Base-by-base conservation (phyloP, 1,140 invertebrate genomes). In the Polypedilum vanderplanki region DNA sequence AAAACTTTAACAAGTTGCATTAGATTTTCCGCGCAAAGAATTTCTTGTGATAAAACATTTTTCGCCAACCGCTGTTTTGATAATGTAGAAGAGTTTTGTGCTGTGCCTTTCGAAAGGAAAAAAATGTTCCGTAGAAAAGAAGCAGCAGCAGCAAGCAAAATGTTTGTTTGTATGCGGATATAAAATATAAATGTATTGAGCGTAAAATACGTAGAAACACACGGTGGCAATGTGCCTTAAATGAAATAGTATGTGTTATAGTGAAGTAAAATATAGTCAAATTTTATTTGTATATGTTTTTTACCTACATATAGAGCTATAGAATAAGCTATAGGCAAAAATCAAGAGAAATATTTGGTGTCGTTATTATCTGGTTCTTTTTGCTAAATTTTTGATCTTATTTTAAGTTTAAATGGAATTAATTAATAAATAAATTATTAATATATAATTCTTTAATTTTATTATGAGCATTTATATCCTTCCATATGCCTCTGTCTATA, bases 1-100 rank as follows among this genome's bases (percentile, higher is more conserved):
- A 10, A 70, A 9, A 20, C 8, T 70, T 70, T 18, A 70, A 70
- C 20, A 20, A 70, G 20, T 70, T 17, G 17, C 65, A 70, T 22
- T 20, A 22, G 65, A 70, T 70, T 70, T 18, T 70, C 17, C 65
- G 65, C 65, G 65, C 65, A 20, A 20, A 70, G 65, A 70, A 70
- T 70, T 70, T 70, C 65, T 20, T 70, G 65, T 70, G 65, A 70
- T 70, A 70, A 70, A 70, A 70, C 65, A 70, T 70, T 20, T 70
- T 70, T 70, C 20, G 65, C 65, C 65, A 70, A 70, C 65, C 65
- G 65, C 65, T 70, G 65, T 70, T 70, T 70, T 70, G 65, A 70
- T 70, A 70, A 70, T 70, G 65, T 22, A 33, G 65, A 70, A 70
- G 65, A 70, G 65, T 70, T 70, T 57, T 57, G 46, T 57, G 46